Conservation (phyloP, 2,888 invertebrate genomes). For the Drosophila nigricruria region DNA sequence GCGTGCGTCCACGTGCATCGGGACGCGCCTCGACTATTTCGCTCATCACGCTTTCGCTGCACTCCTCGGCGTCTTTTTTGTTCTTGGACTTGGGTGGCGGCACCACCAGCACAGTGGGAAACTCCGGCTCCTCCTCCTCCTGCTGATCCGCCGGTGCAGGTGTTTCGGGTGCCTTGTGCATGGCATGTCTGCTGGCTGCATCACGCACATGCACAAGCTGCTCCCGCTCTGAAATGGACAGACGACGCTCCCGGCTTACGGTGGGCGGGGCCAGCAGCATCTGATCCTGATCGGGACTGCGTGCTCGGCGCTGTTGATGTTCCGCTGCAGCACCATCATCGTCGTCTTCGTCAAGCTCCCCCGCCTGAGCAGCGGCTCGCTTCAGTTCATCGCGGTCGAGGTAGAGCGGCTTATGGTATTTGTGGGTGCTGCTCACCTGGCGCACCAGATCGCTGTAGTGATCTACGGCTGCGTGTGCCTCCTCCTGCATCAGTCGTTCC, state of each 20-base stretch:
- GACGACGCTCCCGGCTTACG: conserved; percentile 73
- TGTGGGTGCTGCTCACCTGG: conserved; percentile 87
- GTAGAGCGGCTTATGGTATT: conserved; percentile 86
- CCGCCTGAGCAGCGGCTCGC: conserved; percentile 87
- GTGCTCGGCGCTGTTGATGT: conserved; percentile 73
- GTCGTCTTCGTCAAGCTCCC: conserved; percentile 74
- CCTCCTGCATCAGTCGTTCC: conserved; percentile 86
- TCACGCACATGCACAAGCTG: conserved; percentile 82
- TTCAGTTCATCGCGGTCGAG: conserved; percentile 88
- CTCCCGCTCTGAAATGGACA: conserved; percentile 83
- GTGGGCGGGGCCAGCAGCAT: conserved; percentile 63
- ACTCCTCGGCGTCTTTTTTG: conserved; percentile 46
- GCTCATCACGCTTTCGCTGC: conserved; percentile 68
- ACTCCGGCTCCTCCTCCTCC: conserved; percentile 45
- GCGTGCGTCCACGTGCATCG: conserved; percentile 83
- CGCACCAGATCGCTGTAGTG: conserved; percentile 93
- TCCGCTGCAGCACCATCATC: conserved; percentile 51
- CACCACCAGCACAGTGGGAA: conserved; percentile 60
- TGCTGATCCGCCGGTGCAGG: conserved; percentile 7
- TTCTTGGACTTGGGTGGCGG: conserved; percentile 49
- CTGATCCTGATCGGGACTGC: conserved; percentile 72
- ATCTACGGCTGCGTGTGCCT: conserved; percentile 90
- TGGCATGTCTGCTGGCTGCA: conserved; percentile 75
- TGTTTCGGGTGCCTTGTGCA: conserved; percentile 63
- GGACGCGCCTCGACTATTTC: conserved; percentile 81